These are phyloP conservation scores for Sula dactylatra DNA, from an alignment of 2,113 vertebrate genomes.

Conservation along the genomic window DNA sequence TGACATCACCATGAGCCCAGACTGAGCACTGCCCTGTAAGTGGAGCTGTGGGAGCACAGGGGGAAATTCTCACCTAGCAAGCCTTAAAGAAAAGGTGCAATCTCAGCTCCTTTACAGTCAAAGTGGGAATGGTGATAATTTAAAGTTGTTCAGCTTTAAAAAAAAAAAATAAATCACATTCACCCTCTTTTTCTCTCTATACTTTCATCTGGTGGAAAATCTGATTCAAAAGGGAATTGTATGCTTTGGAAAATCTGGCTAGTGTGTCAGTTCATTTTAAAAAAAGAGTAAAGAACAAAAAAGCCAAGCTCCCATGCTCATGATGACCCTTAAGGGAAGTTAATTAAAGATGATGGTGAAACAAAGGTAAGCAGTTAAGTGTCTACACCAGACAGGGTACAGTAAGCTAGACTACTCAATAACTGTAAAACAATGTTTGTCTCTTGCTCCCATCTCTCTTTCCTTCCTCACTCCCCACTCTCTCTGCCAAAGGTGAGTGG, in stretches of 20 bases:
- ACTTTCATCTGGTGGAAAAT: constrained; percentile 56
- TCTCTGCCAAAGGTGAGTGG: background rate
- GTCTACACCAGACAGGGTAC: background rate
- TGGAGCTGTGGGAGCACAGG: background rate
- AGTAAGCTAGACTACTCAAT: background rate
- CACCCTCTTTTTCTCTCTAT: background rate
- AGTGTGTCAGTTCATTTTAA: background rate
- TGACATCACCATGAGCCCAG: background rate
- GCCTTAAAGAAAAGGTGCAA: background rate
- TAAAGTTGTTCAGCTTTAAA: background rate
- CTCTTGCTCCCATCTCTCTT: background rate
- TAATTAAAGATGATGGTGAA: constrained; percentile 14
- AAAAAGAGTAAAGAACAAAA: constrained; percentile 24
- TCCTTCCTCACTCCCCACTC: background rate
- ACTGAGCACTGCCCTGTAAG: background rate
- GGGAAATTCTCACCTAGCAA: background rate
- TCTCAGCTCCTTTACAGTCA: background rate
- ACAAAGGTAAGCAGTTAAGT: constrained; percentile 2
- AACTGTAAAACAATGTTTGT: background rate
- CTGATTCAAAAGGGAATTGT: constrained; percentile 34
- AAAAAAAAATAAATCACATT: background rate
- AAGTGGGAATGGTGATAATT: background rate
- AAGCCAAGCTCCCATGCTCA: background rate
- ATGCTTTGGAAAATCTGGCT: background rate
- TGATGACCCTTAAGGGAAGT: constrained; percentile 39